Evolutionary conservation across 1,140 invertebrate species (phyloP).

Genomic region (Drosophila busckii): DNA sequence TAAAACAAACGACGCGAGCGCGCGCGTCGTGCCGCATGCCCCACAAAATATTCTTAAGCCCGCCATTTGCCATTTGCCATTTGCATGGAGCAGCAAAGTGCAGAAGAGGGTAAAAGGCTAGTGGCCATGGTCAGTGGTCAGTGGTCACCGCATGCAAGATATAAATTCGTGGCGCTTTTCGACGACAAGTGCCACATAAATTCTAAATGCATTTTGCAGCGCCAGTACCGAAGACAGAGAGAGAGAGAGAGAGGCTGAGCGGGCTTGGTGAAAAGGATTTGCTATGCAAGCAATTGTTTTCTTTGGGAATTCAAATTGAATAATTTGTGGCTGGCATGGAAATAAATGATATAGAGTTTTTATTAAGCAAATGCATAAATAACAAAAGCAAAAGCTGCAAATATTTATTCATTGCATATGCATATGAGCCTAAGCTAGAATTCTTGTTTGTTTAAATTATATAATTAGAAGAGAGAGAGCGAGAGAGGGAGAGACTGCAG

Average conservation of each 20-base stretch:
- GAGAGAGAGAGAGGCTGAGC: too few species aligned
- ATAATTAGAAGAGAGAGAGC: too few species aligned
- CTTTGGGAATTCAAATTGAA: conserved; percentile 24
- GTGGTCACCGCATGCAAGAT: conserved; percentile 51
- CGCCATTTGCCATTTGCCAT: conserved; percentile 28
- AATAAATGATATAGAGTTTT: conserved; percentile 35
- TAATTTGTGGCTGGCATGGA: conserved; percentile 33
- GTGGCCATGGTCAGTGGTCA: conserved; percentile 30
- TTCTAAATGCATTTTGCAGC: conserved; percentile 68
- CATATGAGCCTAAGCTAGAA: conserved; percentile 43
- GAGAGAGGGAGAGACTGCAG: too few species aligned
- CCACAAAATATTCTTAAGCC: conserved; percentile 67
- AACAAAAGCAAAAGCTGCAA: not conserved
- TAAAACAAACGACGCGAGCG: conserved; percentile 67
- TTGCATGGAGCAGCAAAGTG: conserved; percentile 11
- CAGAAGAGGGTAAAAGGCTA: not conserved
- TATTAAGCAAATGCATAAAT: conserved; percentile 24
- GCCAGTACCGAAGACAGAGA: too few species aligned
- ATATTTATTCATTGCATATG: conserved; percentile 41
- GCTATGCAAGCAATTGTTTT: conserved; percentile 33
- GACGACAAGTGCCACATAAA: conserved; percentile 73
- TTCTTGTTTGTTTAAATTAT: too few species aligned
- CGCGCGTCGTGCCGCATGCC: too few species aligned
- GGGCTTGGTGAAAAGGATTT: too few species aligned
- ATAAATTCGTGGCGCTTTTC: conserved; percentile 68